Base-by-base conservation (phyloP, 1,140 invertebrate species). In the Achroia grisella region DNA sequence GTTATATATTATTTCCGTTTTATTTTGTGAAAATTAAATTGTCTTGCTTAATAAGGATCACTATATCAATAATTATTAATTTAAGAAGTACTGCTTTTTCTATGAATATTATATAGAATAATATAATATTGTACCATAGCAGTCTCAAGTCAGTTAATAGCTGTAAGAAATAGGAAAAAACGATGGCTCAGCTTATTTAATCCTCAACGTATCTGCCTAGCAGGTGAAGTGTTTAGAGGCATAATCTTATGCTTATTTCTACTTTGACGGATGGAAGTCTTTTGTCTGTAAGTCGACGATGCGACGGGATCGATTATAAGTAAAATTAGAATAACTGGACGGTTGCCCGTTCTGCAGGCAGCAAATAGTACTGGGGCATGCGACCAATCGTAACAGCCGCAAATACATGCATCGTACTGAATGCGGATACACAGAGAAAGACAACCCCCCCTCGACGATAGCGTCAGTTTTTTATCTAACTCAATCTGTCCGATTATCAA, bases 311-410 rank as follows among this genome's bases (percentile, higher is more conserved):
- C 78, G 78, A 84, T 84, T 82, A 79, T 83, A 78, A 59, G 70
- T 84, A 84, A 82, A 84, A 71, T 82, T 84, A 84, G 80, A 84
- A 77, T 80, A 81, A 84, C 80, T 84, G 78, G 80, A 84, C 80
- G 74, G 61, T 66, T 84, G 80, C 80, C 80, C 80, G 74, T 56
- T 52, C 65, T 56, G 58, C 59, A 66, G 67, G 74, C 71, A 73
- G 61, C 74, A 80, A 84, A 84, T 84, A 84, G 74, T 84, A 82
- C 80, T 79, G 78, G 80, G 74, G 77, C 80, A 80, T 79, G 80
- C 77, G 72, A 80, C 74, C 77, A 81, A 71, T 75, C 74, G 73
- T 70, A 69, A 59, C 66, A 66, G 63, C 57, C 71, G 59, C 73
- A 74, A 79, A 81, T 84, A 84, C 66, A 76, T 77, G 67, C 70